Evolutionary conservation across 2,888 invertebrate species (phyloP).

Genomic region (Linyphia triangularis): DNA sequence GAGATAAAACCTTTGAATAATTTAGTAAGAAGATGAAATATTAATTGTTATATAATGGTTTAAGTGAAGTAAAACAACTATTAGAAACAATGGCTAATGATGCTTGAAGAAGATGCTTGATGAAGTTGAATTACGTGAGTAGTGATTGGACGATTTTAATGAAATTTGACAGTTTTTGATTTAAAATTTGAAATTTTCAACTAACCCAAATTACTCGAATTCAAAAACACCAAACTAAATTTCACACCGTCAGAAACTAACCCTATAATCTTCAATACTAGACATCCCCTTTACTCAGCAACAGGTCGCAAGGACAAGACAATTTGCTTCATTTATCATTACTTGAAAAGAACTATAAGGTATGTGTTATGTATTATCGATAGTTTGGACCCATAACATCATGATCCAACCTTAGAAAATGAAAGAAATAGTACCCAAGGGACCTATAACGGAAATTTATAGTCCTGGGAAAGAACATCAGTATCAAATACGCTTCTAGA

Average conservation of each 20-base stretch:
- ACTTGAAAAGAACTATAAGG: too few species aligned
- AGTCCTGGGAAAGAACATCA: neutral
- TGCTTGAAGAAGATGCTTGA: too few species aligned
- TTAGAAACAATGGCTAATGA: neutral
- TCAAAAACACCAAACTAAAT: too few species aligned
- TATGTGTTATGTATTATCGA: neutral
- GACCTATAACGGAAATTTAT: constrained; percentile 28
- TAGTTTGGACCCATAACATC: neutral
- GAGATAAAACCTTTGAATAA: too few species aligned
- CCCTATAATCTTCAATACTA: too few species aligned
- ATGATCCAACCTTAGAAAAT: constrained; percentile 5
- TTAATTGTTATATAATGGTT: neutral
- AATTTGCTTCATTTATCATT: neutral
- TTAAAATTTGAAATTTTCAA: too few species aligned
- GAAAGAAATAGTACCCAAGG: constrained; percentile 8
- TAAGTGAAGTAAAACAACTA: neutral
- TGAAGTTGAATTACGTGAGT: too few species aligned
- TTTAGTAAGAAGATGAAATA: too few species aligned
- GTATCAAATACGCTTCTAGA: neutral
- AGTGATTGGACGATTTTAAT: too few species aligned
- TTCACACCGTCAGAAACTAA: too few species aligned
- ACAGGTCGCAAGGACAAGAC: neutral
- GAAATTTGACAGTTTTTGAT: too few species aligned
- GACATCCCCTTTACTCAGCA: neutral
- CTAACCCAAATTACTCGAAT: too few species aligned